Percentiles rank a stretch among this genome's conserved stretches.
Conservation (phyloP, 1,140 invertebrate species). For the Anastatus disparis region DNA sequence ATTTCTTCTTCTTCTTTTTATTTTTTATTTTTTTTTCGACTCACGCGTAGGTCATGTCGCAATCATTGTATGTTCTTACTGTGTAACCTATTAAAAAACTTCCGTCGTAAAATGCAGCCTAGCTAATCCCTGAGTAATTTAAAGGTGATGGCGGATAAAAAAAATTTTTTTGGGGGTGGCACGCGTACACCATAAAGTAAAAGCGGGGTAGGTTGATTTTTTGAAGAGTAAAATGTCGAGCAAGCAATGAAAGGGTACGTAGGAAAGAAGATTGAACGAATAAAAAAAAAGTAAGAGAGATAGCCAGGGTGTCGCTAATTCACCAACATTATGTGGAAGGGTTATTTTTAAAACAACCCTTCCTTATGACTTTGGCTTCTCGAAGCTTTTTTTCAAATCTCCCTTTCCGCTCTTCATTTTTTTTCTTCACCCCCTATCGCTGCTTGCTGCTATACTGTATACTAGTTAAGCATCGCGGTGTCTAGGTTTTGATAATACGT, state of each 20-base stretch:
- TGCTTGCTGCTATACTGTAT: too few species aligned
- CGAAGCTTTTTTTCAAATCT: conserved; percentile 23
- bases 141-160: conserved; percentile 49
- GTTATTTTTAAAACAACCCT: conserved; percentile 46
- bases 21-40: too few species aligned
- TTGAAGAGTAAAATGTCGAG: conserved; percentile 21
- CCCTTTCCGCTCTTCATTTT: too few species aligned
- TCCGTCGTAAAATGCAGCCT: conserved; percentile 52
- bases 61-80: too few species aligned
- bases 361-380: neutral
- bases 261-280: neutral
- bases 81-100: conserved; percentile 59
- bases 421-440: too few species aligned
- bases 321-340: conserved; percentile 51
- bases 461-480: too few species aligned
- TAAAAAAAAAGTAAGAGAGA: neutral
- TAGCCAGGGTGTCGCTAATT: conserved; percentile 48
- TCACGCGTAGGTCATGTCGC: too few species aligned
- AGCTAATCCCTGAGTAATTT: conserved; percentile 56
- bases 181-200: conserved; percentile 1
- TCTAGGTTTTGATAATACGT: too few species aligned
- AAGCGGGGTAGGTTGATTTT: conserved; percentile 13
- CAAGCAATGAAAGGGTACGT: conserved; percentile 21
- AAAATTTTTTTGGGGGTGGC: conserved; percentile 43
- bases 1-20: too few species aligned